Evolutionary conservation across 2,888 invertebrate species (phyloP), one percentile per base, ranked within the genome.

Genomic region (Drosophila imparisetae): DNA sequence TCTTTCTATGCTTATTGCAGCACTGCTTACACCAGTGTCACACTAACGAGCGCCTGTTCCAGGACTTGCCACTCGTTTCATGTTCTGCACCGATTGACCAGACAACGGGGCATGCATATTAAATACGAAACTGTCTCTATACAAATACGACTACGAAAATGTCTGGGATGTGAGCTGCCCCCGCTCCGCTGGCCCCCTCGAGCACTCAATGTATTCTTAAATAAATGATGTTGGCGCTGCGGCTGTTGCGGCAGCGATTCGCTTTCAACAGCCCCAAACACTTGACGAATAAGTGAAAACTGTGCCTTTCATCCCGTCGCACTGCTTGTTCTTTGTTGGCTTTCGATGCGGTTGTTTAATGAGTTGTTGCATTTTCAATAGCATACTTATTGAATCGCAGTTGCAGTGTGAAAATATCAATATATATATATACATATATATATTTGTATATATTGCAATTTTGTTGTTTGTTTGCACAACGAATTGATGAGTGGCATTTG

Each of bases 11-110:
- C 10, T 24, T 45, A 21, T 11, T 49, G 34, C 15, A n/a, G 21
- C 21, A 34, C 45, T 24, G 32, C 32, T 36, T 40, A 24, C 63
- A 34, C 30, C 65, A 57, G 40, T 60, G 45, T 40, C 52, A 34
- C 45, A 54, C 86, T 86, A 84, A 88, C 89, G 82, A 86, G 89
- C 72, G 62, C 54, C 66, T 38, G 65, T 63, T 71, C 59, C 75
- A 62, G 72, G 72, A 73, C 78, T 66, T 54, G 55, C 70, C 68
- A 72, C 66, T 73, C 59, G 76, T 68, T 57, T 57, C 66, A 63
- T 78, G 79, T 75, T 87, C 81, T 78, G 86, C 89, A 78, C 67
- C 87, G 87, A 89, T 89, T 89, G 87, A 88, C 87, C 89, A 85
- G 76, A 81, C 72, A 83, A 83, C 87, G 68, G 72, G 83, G 74